These are phyloP conservation scores for Portevinia maculata DNA, from an alignment of 2,888 invertebrate genomes.

Conservation along the genomic window DNA sequence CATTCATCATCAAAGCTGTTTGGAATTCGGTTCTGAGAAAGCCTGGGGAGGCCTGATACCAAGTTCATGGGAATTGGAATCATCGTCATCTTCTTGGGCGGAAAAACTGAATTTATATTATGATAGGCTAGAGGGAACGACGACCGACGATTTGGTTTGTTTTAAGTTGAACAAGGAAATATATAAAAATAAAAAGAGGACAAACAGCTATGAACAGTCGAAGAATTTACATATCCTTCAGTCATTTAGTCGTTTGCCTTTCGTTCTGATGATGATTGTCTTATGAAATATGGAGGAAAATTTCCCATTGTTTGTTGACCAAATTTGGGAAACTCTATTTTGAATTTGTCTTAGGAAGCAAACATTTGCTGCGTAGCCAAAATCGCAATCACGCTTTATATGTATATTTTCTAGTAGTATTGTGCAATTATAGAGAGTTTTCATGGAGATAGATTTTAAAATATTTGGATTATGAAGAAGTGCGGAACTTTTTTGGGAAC, in stretches of 20 bases:
- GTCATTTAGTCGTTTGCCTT: slow-evolving; percentile 46
- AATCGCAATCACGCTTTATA: background rate
- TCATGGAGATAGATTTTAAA: background rate
- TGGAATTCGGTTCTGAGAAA: slow-evolving; percentile 26
- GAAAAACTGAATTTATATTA: slow-evolving; percentile 45
- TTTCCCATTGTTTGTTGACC: slow-evolving; percentile 40
- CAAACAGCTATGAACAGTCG: slow-evolving; percentile 2
- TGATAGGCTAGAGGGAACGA: slow-evolving; percentile 43
- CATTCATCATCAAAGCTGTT: slow-evolving; percentile 63
- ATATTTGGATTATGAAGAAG: background rate
- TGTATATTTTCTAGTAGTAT: background rate
- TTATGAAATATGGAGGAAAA: slow-evolving; percentile 47
- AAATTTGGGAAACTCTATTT: slow-evolving; percentile 47
- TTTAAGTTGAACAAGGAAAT: slow-evolving; percentile 44
- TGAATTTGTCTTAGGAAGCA: slow-evolving; percentile 13
- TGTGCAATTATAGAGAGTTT: background rate
- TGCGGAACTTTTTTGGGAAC: background rate
- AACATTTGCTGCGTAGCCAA: slow-evolving; percentile 10
- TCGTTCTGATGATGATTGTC: slow-evolving; percentile 52
- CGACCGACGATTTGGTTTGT: slow-evolving; percentile 41
- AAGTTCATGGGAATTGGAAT: slow-evolving; percentile 26
- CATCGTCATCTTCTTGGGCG: slow-evolving; percentile 6
- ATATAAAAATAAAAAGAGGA: background rate
- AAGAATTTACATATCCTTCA: slow-evolving; percentile 62
- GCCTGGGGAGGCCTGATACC: background rate